phyloP scores from a whole-genome alignment of 2,888 invertebrate genomes.

The Podabrus alpinus region DNA sequence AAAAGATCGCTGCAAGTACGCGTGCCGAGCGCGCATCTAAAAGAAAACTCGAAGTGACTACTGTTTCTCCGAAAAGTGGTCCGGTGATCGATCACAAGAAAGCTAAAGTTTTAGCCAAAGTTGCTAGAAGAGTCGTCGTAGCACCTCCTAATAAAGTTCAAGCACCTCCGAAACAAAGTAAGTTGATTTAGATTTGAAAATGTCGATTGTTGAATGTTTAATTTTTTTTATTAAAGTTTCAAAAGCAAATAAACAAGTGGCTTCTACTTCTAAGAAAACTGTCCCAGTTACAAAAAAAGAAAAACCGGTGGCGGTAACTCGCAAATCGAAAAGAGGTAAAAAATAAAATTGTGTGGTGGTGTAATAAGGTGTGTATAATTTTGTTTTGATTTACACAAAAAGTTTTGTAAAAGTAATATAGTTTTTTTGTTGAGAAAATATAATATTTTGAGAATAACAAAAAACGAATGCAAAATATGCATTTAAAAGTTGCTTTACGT shows the following conservation, averaged over 20 bases:
- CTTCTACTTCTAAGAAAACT: constrained; percentile 22
- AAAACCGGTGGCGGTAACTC: constrained; percentile 8
- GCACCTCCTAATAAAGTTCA: constrained; percentile 21
- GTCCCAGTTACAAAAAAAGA: constrained; percentile 14
- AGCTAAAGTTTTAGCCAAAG: constrained; percentile 53
- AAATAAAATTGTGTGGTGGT: constrained; percentile 29
- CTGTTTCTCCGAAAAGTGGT: constrained; percentile 36
- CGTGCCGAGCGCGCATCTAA: constrained; percentile 47
- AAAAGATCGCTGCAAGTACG: constrained; percentile 32
- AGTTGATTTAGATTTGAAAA: constrained; percentile 1
- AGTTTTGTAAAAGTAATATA: background rate
- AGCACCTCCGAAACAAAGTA: constrained; percentile 22
- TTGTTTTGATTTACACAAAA: background rate
- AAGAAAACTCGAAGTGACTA: constrained; percentile 30
- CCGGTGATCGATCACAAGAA: constrained; percentile 54
- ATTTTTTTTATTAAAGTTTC: constrained; percentile 19
- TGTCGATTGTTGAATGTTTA: background rate
- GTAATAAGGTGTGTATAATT: background rate
- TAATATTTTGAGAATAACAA: background rate
- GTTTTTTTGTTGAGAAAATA: background rate
- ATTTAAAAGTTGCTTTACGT: constrained; percentile 4
- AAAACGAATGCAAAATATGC: background rate
- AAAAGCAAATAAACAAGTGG: constrained; percentile 29
- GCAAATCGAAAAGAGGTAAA: constrained; percentile 36
- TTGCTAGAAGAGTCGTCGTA: constrained; percentile 47